Conservation (phyloP, 1,140 invertebrate genomes). For the Stenopsyche tienmushanensis region DNA sequence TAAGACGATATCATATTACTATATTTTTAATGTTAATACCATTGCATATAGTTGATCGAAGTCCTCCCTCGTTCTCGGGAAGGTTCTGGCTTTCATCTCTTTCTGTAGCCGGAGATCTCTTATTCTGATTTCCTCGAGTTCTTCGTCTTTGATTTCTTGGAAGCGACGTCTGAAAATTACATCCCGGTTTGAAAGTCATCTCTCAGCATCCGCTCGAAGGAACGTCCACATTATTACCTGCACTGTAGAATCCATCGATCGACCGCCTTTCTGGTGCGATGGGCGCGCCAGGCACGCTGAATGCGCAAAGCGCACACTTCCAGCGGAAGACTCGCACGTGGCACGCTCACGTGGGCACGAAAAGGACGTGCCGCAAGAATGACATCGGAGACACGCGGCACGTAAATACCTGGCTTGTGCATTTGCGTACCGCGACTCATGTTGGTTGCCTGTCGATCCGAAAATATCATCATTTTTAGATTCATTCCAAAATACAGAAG, state of each 20-base stretch:
- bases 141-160: slow-evolving; percentile 52
- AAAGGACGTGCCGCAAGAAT: slow-evolving; percentile 58
- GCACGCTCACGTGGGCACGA: slow-evolving; percentile 51
- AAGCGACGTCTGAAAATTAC: slow-evolving; percentile 53
- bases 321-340: slow-evolving; percentile 50
- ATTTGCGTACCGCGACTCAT: slow-evolving; percentile 59
- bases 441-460: slow-evolving; percentile 48
- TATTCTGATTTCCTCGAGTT: slow-evolving; percentile 51
- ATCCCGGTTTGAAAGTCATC: too few relatives aligned
- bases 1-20: neutral
- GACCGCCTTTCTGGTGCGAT: slow-evolving; percentile 53
- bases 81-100: slow-evolving; percentile 60
- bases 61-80: slow-evolving; percentile 61
- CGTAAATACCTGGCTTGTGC: slow-evolving; percentile 55
- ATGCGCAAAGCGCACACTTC: slow-evolving; percentile 59
- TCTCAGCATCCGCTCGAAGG: too few relatives aligned
- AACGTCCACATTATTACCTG: slow-evolving; percentile 47
- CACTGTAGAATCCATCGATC: slow-evolving; percentile 52
- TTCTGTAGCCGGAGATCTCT: slow-evolving; percentile 53
- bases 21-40: slow-evolving; percentile 41
- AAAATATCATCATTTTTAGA: neutral
- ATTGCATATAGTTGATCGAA: slow-evolving; percentile 65
- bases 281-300: slow-evolving; percentile 58
- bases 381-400: slow-evolving; percentile 59
- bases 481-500: too few relatives aligned